Conservation (phyloP, 2,113 vertebrate species). For the Bucco capensis region DNA sequence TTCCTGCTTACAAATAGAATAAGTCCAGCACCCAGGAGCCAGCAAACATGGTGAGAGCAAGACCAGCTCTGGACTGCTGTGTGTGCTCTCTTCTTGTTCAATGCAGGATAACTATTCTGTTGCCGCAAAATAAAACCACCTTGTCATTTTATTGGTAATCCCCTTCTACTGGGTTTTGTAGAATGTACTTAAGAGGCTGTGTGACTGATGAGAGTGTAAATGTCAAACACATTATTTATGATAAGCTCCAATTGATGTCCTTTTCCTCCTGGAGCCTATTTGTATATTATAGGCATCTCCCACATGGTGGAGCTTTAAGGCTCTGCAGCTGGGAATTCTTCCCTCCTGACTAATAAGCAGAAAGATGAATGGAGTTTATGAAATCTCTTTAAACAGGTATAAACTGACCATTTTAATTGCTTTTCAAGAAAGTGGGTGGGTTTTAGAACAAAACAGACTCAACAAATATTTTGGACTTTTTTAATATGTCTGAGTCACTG, state of each 20-base stretch:
- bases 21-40: neutral
- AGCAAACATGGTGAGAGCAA: neutral
- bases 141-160: neutral
- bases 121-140: neutral
- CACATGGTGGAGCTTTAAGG: conserved; percentile 45
- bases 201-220: neutral
- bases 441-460: neutral
- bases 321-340: neutral
- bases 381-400: neutral
- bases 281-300: neutral
- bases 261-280: neutral
- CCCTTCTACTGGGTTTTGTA: neutral
- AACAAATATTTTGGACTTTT: neutral
- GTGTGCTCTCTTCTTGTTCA: neutral
- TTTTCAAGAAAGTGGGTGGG: neutral
- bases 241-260: neutral
- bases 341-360: neutral
- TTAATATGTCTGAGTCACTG: neutral
- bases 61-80: neutral
- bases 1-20: neutral
- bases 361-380: neutral
- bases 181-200: too few species aligned
- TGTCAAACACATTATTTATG: fast-evolving
- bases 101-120: neutral
- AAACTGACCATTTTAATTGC: neutral